phyloP scores from a whole-genome alignment of 1,140 invertebrate genomes.

The Dendroctonus valens region DNA sequence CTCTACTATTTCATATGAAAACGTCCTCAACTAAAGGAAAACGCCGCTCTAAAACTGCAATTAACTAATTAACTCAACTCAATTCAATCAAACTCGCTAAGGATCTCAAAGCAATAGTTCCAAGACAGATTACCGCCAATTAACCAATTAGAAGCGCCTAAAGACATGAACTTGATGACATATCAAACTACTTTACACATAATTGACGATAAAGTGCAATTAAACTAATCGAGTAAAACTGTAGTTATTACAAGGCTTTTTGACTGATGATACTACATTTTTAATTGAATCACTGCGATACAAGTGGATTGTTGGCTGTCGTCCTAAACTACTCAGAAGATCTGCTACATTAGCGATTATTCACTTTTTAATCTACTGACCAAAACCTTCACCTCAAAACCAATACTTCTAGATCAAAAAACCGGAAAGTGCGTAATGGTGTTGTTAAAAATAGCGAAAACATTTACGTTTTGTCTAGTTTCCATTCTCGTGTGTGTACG shows the following conservation, averaged over 20 bases:
- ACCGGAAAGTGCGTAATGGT: no score
- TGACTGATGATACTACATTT: constrained; percentile 5
- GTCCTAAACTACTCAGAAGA: no score
- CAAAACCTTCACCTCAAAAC: no score
- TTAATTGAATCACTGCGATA: constrained; percentile 9
- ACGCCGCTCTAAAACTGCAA: no score
- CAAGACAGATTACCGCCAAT: constrained; percentile 22
- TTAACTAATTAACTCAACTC: background rate
- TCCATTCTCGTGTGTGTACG: background rate
- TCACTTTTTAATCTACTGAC: no score
- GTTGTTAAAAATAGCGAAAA: background rate
- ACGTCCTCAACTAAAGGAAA: no score
- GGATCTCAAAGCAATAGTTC: constrained; percentile 18
- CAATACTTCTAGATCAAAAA: no score
- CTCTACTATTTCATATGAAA: no score
- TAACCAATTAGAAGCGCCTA: constrained; percentile 28
- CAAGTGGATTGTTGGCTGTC: background rate
- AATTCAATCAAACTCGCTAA: background rate
- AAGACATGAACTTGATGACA: constrained; percentile 21
- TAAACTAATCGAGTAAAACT: constrained; percentile 18
- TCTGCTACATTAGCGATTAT: no score
- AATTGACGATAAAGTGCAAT: constrained; percentile 25
- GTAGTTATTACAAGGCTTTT: constrained; percentile 13
- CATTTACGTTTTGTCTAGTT: background rate
- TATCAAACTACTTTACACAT: constrained; percentile 27